A percentile compares a stretch with the other conserved stretches of the same genome.
These are phyloP conservation scores for Chloropsis hardwickii DNA, from an alignment of 2,113 vertebrate genomes.

Conservation along the genomic window DNA sequence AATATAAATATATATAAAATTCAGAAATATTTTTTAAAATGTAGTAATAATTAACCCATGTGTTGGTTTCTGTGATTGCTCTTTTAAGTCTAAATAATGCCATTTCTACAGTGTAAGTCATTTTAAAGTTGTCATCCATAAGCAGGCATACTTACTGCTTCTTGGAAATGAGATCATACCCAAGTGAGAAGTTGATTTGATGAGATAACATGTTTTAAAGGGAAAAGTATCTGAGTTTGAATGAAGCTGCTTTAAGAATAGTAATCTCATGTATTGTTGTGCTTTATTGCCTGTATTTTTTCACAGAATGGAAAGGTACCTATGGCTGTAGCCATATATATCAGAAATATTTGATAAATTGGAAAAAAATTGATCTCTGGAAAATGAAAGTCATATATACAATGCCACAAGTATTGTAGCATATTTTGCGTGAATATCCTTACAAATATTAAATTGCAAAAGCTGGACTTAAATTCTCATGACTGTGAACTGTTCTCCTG, in stretches of 20 bases:
- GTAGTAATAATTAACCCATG: not conserved
- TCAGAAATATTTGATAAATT: not conserved
- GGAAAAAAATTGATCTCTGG: not conserved
- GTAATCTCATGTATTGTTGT: not conserved
- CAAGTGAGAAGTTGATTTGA: not conserved
- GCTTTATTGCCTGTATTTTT: not conserved
- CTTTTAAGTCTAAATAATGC: not conserved
- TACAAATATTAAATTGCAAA: not conserved
- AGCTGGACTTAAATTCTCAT: not conserved
- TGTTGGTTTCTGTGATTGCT: not conserved
- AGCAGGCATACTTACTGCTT: not conserved
- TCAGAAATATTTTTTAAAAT: not conserved
- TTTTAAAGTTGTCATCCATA: not conserved
- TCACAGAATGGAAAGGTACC: not conserved
- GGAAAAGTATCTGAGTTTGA: not conserved
- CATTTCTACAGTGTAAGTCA: not conserved
- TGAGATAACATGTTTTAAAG: not conserved
- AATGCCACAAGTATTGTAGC: not conserved
- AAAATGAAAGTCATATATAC: not conserved
- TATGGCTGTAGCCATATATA: not conserved
- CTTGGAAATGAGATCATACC: not conserved
- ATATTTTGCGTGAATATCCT: not conserved
- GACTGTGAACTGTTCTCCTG: not conserved
- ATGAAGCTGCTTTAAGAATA: not conserved
- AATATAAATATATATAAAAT: not conserved